Evolutionary conservation across 2,888 invertebrate genomes (phyloP).

Genomic region (Hypselothyrea guttata): DNA sequence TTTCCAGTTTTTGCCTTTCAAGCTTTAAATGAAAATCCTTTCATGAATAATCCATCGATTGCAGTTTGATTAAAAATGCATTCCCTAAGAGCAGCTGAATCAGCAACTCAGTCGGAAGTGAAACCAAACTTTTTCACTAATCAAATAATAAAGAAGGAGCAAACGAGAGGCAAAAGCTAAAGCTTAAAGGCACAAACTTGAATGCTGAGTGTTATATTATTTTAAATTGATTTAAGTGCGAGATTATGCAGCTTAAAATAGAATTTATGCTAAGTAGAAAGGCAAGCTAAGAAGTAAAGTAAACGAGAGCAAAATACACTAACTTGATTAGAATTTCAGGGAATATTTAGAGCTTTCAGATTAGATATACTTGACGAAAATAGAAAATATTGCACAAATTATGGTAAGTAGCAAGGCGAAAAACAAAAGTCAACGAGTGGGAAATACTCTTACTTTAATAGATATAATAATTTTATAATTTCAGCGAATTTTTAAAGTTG

Average conservation of each 20-base stretch:
- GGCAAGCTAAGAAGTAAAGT: neutral
- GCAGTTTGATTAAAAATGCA: slow-evolving; percentile 15
- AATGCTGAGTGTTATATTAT: neutral
- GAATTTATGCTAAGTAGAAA: slow-evolving; percentile 16
- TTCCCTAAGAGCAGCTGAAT: neutral
- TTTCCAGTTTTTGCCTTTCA: neutral
- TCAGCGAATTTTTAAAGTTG: no score
- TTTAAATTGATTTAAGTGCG: slow-evolving; percentile 7
- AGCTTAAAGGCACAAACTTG: neutral
- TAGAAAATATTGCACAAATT: no score
- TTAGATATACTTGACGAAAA: no score
- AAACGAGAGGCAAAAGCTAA: neutral
- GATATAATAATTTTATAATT: no score
- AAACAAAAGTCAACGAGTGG: no score
- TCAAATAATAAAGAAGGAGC: neutral
- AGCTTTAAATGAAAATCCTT: neutral
- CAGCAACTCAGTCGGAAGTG: neutral
- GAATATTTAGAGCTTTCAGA: no score
- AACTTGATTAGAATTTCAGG: no score
- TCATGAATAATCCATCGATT: neutral
- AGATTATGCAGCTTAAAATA: slow-evolving; percentile 19
- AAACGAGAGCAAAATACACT: neutral
- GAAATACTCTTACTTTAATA: no score
- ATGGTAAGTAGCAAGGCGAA: no score
- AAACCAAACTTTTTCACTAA: neutral